Evolutionary conservation across 2,797 vertebrate species (phyloP), one percentile per base, ranked within the genome.

Genomic region (Triplophysa yarkandensis): DNA sequence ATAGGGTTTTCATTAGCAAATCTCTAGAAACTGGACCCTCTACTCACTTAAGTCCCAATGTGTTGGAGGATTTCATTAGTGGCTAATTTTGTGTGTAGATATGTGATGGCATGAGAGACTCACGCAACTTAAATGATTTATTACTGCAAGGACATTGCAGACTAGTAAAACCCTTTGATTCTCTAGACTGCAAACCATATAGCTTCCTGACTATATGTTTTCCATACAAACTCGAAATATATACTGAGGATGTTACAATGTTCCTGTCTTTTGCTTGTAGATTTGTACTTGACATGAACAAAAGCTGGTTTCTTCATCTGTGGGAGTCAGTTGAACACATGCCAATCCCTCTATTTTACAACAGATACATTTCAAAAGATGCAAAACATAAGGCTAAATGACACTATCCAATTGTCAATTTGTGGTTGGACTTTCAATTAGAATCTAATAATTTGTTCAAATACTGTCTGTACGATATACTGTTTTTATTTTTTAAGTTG

Each of bases 1-100:
- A 85, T 79, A 68, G 68, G 77, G 74, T 85, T 87, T 83, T 86
- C 82, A 88, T 88, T 80, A 85, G 83, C 77, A 81, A 84, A 84
- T 86, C 82, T 80, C 67, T n/a, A 27, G 68, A 66, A 72, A 46
- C 48, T 74, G 27, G 9, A 43, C 68, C 69, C 79, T 76, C 25
- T n/a, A 66, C 55, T 57, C 61, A 79, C 75, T 83, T 80, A 16
- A 34, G 63, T 77, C 77, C 69, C 81, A 71, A 57, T 62, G 80
- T 76, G 78, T 46, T 36, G 48, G 28, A 60, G 68, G 61, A 79
- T 79, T 82, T 76, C 50, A 83, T 86, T 83, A 84, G 83, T 65
- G 78, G 65, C 57, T 78, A 39, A 78, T 83, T 84, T 71, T 72
- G 27, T 50, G 19, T 63, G 43, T 64, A 60, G 64, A 60, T 41